Evolutionary conservation across 2,888 invertebrate species (phyloP).

Genomic region (Apotomis capreana): DNA sequence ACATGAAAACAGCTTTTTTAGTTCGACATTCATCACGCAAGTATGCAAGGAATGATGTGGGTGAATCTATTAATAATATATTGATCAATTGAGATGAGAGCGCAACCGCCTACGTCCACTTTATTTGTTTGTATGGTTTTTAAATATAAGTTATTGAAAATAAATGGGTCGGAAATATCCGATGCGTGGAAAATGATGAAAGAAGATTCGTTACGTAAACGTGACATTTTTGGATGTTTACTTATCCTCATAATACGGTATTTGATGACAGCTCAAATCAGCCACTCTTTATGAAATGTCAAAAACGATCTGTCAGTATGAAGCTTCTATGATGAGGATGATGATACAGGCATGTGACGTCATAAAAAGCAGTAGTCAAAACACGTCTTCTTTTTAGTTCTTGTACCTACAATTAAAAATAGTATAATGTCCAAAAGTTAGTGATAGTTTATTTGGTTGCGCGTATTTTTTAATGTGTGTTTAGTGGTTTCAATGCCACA

Average conservation of each 20-base stretch:
- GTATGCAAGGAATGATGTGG: conserved; percentile 16
- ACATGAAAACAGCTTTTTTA: conserved; percentile 8
- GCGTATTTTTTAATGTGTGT: no score
- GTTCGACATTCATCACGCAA: conserved; percentile 16
- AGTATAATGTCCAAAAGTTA: no score
- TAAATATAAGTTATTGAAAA: conserved; percentile 19
- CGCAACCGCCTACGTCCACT: conserved; percentile 15
- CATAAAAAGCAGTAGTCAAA: no score
- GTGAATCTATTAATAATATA: conserved; percentile 22
- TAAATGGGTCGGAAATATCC: conserved; percentile 1
- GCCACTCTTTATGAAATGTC: no score
- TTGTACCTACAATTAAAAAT: no score
- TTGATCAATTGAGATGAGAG: conserved; percentile 16
- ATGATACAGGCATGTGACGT: no score
- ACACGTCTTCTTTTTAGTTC: no score
- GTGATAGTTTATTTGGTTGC: no score
- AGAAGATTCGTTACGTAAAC: not conserved
- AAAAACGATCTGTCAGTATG: no score
- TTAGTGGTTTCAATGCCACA: no score
- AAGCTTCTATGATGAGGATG: no score
- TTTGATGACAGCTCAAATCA: no score
- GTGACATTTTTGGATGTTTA: not conserved
- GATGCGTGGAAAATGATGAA: not conserved
- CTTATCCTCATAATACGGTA: not conserved
- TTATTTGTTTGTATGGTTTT: conserved; percentile 5